Evolutionary conservation across 2,888 invertebrate species (phyloP).

Genomic region (Rambutsinella grinnellia): DNA sequence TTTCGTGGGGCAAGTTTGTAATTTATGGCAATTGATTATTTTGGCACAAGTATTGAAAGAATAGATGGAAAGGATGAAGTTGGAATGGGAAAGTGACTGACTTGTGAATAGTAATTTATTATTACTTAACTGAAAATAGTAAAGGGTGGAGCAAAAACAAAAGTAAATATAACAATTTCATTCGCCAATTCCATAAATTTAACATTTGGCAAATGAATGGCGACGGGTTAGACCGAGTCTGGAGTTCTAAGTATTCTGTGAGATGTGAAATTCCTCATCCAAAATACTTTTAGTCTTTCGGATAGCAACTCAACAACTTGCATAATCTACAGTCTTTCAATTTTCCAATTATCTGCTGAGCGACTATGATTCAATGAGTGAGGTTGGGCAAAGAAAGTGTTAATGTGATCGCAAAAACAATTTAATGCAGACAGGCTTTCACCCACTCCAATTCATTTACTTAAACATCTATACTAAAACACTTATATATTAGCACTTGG

Average conservation of each 20-base stretch:
- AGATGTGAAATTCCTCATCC: too few relatives aligned
- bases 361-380: background rate
- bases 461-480: background rate
- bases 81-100: background rate
- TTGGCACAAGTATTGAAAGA: too few relatives aligned
- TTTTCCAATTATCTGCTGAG: conserved; percentile 7
- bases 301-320: background rate
- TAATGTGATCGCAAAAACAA: background rate
- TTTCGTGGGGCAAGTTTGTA: background rate
- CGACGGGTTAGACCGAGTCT: too few relatives aligned
- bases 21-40: background rate
- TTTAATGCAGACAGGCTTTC: background rate
- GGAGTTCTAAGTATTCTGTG: too few relatives aligned
- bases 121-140: too few relatives aligned
- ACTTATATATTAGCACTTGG: background rate
- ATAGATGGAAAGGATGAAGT: background rate
- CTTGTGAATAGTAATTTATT: too few relatives aligned
- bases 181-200: too few relatives aligned
- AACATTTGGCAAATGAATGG: too few relatives aligned
- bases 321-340: background rate
- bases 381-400: background rate
- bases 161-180: too few relatives aligned
- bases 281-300: background rate
- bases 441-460: background rate
- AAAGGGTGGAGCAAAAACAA: too few relatives aligned